Evolutionary conservation across 2,113 vertebrate genomes (phyloP).

Genomic region (Aptenodytes patagonicus): DNA sequence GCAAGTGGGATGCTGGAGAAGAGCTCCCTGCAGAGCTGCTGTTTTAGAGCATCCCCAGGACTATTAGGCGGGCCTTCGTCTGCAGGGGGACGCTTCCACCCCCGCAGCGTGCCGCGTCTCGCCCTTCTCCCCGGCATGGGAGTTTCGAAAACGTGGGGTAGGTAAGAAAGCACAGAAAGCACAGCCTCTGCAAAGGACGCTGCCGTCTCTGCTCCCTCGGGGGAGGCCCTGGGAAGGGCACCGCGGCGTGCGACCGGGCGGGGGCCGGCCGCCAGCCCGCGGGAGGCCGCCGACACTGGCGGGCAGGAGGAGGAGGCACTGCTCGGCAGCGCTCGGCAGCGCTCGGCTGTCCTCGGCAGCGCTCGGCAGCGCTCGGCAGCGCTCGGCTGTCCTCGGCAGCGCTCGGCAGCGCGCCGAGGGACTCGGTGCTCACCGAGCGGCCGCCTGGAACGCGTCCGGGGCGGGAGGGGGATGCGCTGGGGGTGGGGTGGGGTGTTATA

Average conservation of each 20-base stretch:
- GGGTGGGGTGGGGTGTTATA: too few species aligned
- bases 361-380: too few species aligned
- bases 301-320: background rate
- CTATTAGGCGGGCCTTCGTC: accelerated
- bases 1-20: background rate
- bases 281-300: too few species aligned
- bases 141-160: accelerated
- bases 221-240: background rate
- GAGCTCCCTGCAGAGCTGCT: background rate
- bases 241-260: too few species aligned
- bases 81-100: background rate
- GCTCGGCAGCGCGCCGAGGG: background rate
- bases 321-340: too few species aligned
- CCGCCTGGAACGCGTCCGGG: background rate
- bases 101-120: accelerated
- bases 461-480: background rate
- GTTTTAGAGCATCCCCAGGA: background rate
- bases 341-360: too few species aligned
- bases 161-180: background rate
- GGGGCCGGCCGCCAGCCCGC: too few species aligned
- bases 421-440: accelerated
- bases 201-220: too few species aligned
- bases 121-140: accelerated
- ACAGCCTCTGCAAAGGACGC: too few species aligned
- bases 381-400: too few species aligned